Conservation (phyloP, 2,888 invertebrate species). For the Mongoloraphidia duomilia region DNA sequence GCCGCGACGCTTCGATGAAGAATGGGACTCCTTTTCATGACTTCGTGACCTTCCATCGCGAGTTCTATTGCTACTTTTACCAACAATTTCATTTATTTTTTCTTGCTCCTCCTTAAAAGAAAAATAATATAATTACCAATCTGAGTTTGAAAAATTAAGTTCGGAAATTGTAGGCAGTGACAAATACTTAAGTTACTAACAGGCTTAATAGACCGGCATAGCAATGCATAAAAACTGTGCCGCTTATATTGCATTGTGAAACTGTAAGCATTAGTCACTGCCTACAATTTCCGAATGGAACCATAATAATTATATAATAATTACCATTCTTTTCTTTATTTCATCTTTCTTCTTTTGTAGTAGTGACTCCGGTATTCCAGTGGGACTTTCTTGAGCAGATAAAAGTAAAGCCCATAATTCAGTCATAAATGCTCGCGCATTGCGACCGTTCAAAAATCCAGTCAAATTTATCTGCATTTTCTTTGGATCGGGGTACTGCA, state of each 20-base stretch:
- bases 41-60: constrained; percentile 6
- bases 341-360: constrained; percentile 95
- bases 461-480: constrained; percentile 99
- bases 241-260: neutral
- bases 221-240: too few relatives aligned
- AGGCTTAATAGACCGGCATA: neutral
- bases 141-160: neutral
- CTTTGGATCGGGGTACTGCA: constrained; percentile 87
- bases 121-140: constrained; percentile 6
- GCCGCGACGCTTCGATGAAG: neutral
- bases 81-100: constrained; percentile 35
- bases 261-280: neutral
- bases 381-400: constrained; percentile 89
- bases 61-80: constrained; percentile 11
- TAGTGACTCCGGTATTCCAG: constrained; percentile 89
- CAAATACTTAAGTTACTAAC: too few relatives aligned
- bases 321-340: constrained; percentile 75
- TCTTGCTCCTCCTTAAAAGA: constrained; percentile 57
- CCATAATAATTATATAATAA: constrained; percentile 26
- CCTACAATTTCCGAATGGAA: neutral
- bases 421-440: constrained; percentile 93
- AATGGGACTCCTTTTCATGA: constrained; percentile 11
- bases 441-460: constrained; percentile 95
- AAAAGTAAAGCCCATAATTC: constrained; percentile 92
- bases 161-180: too few relatives aligned